Conservation (phyloP, 1,140 invertebrate genomes). For the Maniola jurtina region DNA sequence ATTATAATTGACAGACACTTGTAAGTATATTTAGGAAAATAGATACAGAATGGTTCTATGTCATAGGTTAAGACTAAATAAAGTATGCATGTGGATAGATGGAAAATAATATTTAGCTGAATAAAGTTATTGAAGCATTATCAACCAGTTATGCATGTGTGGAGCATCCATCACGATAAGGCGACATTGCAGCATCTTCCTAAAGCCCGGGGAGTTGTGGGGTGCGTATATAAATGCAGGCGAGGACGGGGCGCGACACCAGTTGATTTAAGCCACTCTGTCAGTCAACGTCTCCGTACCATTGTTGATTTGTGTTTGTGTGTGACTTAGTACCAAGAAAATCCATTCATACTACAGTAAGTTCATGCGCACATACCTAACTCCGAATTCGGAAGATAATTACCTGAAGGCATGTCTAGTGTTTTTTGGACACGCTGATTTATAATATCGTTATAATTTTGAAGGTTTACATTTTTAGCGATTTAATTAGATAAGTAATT, state of each 20-base stretch:
- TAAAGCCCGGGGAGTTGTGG: conserved; percentile 43
- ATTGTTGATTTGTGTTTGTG: conserved; percentile 47
- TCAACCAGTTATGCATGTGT: conserved; percentile 24
- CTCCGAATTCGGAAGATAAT: too few species aligned
- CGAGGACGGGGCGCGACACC: conserved; percentile 53
- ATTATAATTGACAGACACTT: too few species aligned
- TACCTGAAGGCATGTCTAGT: too few species aligned
- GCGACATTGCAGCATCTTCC: conserved; percentile 61
- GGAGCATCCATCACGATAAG: conserved; percentile 52
- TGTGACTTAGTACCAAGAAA: conserved; percentile 36
- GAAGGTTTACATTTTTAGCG: not conserved
- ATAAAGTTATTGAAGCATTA: conserved; percentile 2
- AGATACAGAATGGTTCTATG: not conserved
- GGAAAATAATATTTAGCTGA: not conserved
- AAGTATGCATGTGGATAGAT: not conserved
- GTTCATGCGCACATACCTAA: not conserved
- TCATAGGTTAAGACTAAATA: not conserved
- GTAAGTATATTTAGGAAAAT: not conserved
- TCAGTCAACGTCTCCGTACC: conserved; percentile 26
- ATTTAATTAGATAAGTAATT: conserved; percentile 14
- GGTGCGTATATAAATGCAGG: conserved; percentile 61
- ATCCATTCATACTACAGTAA: not conserved
- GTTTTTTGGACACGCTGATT: too few species aligned
- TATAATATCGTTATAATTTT: not conserved
- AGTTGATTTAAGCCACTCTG: conserved; percentile 48